Conservation (phyloP, 2,888 invertebrate species). For the Rhamphomyia laevipes region DNA sequence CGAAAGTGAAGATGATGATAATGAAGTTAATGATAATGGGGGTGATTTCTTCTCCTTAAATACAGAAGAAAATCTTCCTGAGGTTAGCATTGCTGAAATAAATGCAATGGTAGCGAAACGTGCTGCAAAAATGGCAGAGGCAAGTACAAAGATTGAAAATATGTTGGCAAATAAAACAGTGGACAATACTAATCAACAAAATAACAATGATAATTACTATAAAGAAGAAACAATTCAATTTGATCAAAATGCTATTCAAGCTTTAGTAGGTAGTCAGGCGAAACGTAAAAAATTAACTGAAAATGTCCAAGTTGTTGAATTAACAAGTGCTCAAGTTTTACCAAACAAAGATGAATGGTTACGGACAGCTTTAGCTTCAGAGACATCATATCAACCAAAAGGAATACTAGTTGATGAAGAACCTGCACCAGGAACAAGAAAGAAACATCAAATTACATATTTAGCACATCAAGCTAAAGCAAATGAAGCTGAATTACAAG, state of each 20-base stretch:
- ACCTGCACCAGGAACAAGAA: constrained; percentile 52
- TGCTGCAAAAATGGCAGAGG: constrained; percentile 30
- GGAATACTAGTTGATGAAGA: constrained; percentile 37
- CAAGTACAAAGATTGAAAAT: constrained; percentile 20
- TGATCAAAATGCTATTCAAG: constrained; percentile 39
- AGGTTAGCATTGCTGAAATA: constrained; percentile 39
- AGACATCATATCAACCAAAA: constrained; percentile 41
- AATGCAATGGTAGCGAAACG: constrained; percentile 31
- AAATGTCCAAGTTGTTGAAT: constrained; percentile 65
- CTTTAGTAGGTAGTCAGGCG: constrained; percentile 54
- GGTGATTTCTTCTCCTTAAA: constrained; percentile 35
- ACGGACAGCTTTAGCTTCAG: constrained; percentile 65
- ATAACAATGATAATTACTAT: not conserved
- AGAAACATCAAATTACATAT: constrained; percentile 94
- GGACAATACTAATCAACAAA: constrained; percentile 6
- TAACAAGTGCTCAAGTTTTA: constrained; percentile 67
- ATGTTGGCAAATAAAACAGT: constrained; percentile 6
- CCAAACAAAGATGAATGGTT: constrained; percentile 73
- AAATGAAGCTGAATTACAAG: constrained; percentile 84
- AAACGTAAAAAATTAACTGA: constrained; percentile 33
- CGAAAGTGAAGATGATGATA: constrained; percentile 41
- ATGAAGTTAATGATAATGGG: constrained; percentile 29
- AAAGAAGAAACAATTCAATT: constrained; percentile 2
- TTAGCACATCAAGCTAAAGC: constrained; percentile 87
- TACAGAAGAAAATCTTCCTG: constrained; percentile 37